Conservation (phyloP, 2,113 vertebrate species). For the Cyphomyrus discorhynchus region DNA sequence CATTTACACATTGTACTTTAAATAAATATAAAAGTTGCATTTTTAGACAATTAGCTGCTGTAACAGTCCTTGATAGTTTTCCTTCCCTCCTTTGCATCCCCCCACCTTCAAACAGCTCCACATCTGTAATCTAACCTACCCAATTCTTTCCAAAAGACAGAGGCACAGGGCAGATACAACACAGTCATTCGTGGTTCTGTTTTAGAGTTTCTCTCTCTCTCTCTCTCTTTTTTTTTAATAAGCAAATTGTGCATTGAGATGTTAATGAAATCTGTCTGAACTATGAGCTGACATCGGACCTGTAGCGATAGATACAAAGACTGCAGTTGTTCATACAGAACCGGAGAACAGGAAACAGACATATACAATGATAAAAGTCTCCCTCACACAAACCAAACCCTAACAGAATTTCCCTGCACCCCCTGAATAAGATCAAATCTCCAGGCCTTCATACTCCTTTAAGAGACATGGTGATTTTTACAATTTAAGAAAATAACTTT, state of each 20-base stretch:
- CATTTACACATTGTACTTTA: conserved; percentile 6
- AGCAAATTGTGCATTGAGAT: background rate
- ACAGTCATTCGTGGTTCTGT: background rate
- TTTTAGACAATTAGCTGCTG: conserved; percentile 18
- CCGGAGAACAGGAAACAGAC: background rate
- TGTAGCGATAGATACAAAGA: background rate
- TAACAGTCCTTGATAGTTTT: conserved; percentile 15
- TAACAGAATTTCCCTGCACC: background rate
- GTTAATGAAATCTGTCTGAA: background rate
- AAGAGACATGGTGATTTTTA: conserved; percentile 44
- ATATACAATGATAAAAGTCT: conserved; percentile 8
- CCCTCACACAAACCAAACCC: background rate
- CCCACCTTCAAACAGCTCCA: background rate
- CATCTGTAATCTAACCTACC: background rate
- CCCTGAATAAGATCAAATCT: background rate
- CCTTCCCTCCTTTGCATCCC: background rate
- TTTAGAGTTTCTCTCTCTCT: background rate
- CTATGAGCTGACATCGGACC: background rate
- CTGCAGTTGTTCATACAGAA: background rate
- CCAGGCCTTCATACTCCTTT: background rate
- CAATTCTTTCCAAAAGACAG: background rate
- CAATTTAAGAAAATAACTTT: conserved; percentile 46
- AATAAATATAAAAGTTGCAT: conserved; percentile 22
- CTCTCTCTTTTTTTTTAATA: background rate
- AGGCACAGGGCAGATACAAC: background rate